Evolutionary conservation across 2,888 invertebrate genomes (phyloP).

Genomic region (Globia sparganii): DNA sequence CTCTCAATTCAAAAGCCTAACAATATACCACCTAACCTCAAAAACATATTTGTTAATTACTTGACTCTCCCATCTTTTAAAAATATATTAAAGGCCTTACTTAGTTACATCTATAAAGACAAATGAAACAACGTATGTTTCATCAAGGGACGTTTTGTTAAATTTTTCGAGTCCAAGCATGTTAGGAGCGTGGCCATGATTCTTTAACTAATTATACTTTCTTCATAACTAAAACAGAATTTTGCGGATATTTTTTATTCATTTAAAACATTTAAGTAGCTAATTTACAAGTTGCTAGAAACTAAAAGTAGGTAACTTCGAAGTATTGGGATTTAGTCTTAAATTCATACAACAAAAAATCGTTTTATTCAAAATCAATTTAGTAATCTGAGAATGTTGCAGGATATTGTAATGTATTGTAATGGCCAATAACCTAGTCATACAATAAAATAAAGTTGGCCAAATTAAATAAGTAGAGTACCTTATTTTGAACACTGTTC

Average conservation of each 20-base stretch:
- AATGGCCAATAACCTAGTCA: constrained; percentile 35
- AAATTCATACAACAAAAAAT: not conserved
- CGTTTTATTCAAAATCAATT: not conserved
- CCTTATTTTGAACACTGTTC: not conserved
- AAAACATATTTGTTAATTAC: too few species aligned
- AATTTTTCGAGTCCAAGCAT: too few species aligned
- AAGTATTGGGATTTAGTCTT: not conserved
- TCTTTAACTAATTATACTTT: not conserved
- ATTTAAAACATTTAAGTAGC: not conserved
- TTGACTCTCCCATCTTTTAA: too few species aligned
- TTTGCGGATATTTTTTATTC: not conserved
- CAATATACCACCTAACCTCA: too few species aligned
- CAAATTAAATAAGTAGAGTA: not conserved
- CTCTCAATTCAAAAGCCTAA: too few species aligned
- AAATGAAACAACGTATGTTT: too few species aligned
- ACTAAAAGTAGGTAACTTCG: not conserved
- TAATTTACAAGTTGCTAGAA: constrained; percentile 3
- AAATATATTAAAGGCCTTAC: too few species aligned
- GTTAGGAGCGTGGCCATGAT: too few species aligned
- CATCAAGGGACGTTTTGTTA: too few species aligned
- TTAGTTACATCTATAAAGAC: too few species aligned
- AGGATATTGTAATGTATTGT: not conserved
- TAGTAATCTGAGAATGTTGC: not conserved
- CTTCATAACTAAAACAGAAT: not conserved
- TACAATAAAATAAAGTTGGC: constrained; percentile 12